These are phyloP conservation scores for Lanius collurio DNA, from an alignment of 2,113 vertebrate genomes.

Conservation along the genomic window DNA sequence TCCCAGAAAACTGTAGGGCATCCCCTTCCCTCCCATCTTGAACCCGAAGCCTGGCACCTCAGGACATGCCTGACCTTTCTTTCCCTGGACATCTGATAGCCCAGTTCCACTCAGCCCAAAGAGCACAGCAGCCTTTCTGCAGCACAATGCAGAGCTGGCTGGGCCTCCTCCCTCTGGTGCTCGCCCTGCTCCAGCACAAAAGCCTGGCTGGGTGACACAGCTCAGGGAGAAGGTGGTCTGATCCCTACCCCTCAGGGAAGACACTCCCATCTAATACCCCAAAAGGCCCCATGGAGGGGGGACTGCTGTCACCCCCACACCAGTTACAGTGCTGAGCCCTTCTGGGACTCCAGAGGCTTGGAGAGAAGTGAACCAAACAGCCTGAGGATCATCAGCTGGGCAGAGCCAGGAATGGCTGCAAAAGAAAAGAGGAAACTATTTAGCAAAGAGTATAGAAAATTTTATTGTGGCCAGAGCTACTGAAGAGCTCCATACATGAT, in stretches of 20 bases:
- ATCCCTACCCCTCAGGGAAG: background rate
- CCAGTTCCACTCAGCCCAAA: background rate
- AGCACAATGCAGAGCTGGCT: background rate
- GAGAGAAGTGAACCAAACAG: background rate
- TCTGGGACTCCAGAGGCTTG: background rate
- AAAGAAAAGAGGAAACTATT: background rate
- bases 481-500: background rate
- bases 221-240: background rate
- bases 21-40: background rate
- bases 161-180: background rate
- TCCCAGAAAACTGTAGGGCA: background rate
- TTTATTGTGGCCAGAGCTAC: constrained; percentile 44
- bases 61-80: background rate
- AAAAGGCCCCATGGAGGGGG: background rate
- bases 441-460: constrained; percentile 57
- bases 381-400: background rate
- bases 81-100: background rate
- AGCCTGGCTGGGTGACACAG: background rate
- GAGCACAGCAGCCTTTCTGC: background rate
- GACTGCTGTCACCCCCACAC: background rate
- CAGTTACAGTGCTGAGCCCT: background rate
- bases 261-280: background rate
- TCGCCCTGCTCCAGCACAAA: background rate
- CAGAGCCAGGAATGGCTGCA: background rate
- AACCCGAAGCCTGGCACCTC: background rate